Percentiles rank a stretch among this genome's conserved stretches.
Evolutionary conservation across 1,140 invertebrate species (phyloP).

Genomic region (Drosophila nikananu): DNA sequence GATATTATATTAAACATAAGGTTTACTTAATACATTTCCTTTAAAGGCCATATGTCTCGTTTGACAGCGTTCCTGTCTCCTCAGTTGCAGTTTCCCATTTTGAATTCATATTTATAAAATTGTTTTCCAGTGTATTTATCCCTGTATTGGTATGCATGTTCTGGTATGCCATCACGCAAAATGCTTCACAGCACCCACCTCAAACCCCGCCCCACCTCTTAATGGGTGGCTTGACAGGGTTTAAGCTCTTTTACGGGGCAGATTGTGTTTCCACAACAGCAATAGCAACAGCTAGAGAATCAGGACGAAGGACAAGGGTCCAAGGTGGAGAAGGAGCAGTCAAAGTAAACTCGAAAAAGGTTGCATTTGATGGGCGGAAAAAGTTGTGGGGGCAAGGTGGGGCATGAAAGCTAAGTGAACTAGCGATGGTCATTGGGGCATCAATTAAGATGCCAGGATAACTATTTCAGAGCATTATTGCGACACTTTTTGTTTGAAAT

Average conservation of each 20-base stretch:
- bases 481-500: neutral
- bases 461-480: slow-evolving; percentile 5
- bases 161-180: slow-evolving; percentile 80
- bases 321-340: slow-evolving; percentile 28
- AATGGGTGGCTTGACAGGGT: slow-evolving; percentile 84
- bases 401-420: slow-evolving; percentile 30
- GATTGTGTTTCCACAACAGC: slow-evolving; percentile 77
- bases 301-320: slow-evolving; percentile 32
- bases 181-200: slow-evolving; percentile 49
- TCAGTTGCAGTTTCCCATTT: neutral
- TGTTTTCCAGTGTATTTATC: slow-evolving; percentile 6
- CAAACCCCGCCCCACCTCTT: slow-evolving; percentile 46
- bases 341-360: slow-evolving; percentile 60
- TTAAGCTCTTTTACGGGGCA: slow-evolving; percentile 83
- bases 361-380: slow-evolving; percentile 41
- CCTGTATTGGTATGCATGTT: slow-evolving; percentile 59
- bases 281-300: slow-evolving; percentile 48
- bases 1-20: neutral
- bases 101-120: neutral
- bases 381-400: neutral
- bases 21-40: neutral
- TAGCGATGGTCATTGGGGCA: slow-evolving; percentile 23
- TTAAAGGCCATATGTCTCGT: neutral
- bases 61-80: neutral
- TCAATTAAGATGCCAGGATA: slow-evolving; percentile 22